Evolutionary conservation across 2,113 vertebrate genomes (phyloP), one percentile per base, ranked within the genome.

Genomic region (Zapornia atra): DNA sequence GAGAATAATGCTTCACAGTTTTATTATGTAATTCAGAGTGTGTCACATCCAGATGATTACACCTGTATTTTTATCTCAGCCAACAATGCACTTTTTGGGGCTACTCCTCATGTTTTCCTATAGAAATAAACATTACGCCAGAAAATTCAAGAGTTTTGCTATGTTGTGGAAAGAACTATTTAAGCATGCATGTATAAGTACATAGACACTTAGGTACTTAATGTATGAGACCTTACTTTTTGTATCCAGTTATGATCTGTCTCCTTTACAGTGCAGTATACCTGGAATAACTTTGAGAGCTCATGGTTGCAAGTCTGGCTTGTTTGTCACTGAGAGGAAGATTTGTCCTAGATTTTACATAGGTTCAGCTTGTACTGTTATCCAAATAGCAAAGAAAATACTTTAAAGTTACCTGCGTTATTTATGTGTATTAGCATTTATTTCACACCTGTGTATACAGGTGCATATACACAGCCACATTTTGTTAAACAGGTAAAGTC

Each of bases 21-120:
- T 84, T 16, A 21, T 94, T 89, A 69, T n/a, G 18, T 85, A 34
- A 87, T 90, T 82, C 83, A 88, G 93, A n/a, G 60, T 82, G 26
- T 65, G 51, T 94, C 42, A 51, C 38, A 33, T 92, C 34, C 83
- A 70, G 44, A 64, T 75, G 51, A 68, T 94, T 77, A 33, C 66
- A 87, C 36, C 38, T 71, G 19, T 73, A 34, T 46, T 73, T 60
- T 73, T 60, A n/a, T 91, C 16, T 79, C 28, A 29, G 38, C 11
- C 22, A 92, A 77, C 95, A 60, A 38, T 53, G 36, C 21, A 0
- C 38, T 64, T 86, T 83, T 85, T 89, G 48, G 21, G 48, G 48
- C 31, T 72, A 29, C 17, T 90, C 15, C 18, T 92, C 83, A 42
- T 77, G 13, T 38, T 79, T 86, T 82, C 48, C 26, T 33, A 20